Percentiles rank a stretch among this genome's conserved stretches.
Evolutionary conservation across 2,113 vertebrate species (phyloP).

Genomic region (Trematomus loennbergii): DNA sequence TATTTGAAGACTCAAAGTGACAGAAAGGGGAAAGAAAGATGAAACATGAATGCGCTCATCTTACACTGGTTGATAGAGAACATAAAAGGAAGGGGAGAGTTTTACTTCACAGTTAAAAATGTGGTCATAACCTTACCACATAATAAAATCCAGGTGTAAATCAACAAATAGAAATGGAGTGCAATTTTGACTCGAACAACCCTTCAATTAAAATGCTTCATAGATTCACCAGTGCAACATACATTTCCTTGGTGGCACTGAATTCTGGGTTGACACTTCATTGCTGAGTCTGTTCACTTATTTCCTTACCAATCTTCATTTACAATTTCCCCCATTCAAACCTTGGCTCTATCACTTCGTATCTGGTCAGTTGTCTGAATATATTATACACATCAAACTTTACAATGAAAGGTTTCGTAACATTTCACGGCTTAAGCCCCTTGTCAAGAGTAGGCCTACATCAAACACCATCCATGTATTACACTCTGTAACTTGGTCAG

Average conservation of each 20-base stretch:
- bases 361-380: slow-evolving; percentile 56
- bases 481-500: slow-evolving; percentile 61
- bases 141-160: slow-evolving; percentile 27
- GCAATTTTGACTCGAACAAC: slow-evolving; percentile 32
- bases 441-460: slow-evolving; percentile 62
- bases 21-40: background rate
- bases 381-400: slow-evolving; percentile 63
- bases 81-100: background rate
- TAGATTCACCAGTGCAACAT: slow-evolving; percentile 36
- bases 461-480: slow-evolving; percentile 68
- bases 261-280: slow-evolving; percentile 47
- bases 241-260: slow-evolving; percentile 61
- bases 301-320: slow-evolving; percentile 23
- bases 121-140: slow-evolving; percentile 9
- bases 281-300: slow-evolving; percentile 17
- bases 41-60: slow-evolving; percentile 43
- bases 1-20: slow-evolving; percentile 46
- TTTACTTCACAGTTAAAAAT: slow-evolving; percentile 26
- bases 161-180: slow-evolving; percentile 55
- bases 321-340: slow-evolving; percentile 34
- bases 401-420: slow-evolving; percentile 59
- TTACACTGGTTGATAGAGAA: slow-evolving; percentile 5
- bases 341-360: slow-evolving; percentile 27
- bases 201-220: slow-evolving; percentile 37
- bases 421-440: slow-evolving; percentile 51